A percentile compares a stretch with the other conserved stretches of the same genome.
These are phyloP conservation scores for Graphium colonna DNA, from an alignment of 2,888 invertebrate genomes.

Conservation along the genomic window DNA sequence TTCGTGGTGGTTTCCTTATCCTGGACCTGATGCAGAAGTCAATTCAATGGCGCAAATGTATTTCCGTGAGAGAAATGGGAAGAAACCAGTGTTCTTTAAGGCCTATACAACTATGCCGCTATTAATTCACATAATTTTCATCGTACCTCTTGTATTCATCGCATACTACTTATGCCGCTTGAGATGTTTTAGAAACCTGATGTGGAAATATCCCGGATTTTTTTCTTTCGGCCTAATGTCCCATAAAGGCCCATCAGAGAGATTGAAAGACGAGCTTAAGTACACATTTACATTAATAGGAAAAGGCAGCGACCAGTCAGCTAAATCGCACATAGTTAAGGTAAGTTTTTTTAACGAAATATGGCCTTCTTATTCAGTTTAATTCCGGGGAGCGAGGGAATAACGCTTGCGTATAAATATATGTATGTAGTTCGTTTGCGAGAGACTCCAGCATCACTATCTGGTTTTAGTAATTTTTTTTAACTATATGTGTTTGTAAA, in stretches of 20 bases:
- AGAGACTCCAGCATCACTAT: too few relatives aligned
- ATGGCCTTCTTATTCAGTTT: too few relatives aligned
- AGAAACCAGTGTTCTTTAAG: conserved; percentile 41
- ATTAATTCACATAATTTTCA: conserved; percentile 40
- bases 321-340: conserved; percentile 9
- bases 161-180: conserved; percentile 45
- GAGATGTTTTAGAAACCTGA: conserved; percentile 43
- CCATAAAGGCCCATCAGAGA: conserved; percentile 45
- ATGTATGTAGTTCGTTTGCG: too few relatives aligned
- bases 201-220: conserved; percentile 44
- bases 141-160: conserved; percentile 41
- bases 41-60: conserved; percentile 48
- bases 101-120: conserved; percentile 45
- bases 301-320: conserved; percentile 32
- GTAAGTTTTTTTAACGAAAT: conserved; percentile 6
- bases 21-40: conserved; percentile 45
- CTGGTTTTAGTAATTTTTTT: too few relatives aligned
- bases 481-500: too few relatives aligned
- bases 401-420: neutral
- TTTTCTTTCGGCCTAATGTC: conserved; percentile 48
- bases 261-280: conserved; percentile 39
- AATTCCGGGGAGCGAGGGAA: too few relatives aligned
- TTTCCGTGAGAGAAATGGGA: conserved; percentile 36
- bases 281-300: conserved; percentile 45
- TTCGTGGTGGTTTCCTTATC: conserved; percentile 47